Evolutionary conservation across 2,888 invertebrate genomes (phyloP), one percentile per base, ranked within the genome.

Genomic region (Acanthosoma haemorrhoidale): DNA sequence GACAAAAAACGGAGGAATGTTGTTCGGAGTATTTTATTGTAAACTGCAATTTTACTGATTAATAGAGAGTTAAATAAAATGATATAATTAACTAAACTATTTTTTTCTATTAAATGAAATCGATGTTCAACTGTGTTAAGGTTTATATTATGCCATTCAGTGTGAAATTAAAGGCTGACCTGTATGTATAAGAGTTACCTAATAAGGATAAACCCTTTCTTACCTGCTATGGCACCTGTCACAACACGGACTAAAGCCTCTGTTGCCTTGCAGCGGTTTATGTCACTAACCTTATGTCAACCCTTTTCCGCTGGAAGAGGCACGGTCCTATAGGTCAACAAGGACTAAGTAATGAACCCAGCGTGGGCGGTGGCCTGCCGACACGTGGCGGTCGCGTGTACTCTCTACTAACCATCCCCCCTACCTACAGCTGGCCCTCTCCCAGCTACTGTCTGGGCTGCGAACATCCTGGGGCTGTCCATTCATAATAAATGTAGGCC

Each of bases 401-500:
- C 32, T 18, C 32, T n/a, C 57, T 32, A 39, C 64, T 66, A 1
- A 5, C 25, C 3, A 15, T 66, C 36, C 34, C 4, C 29, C 18
- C 11, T 58, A 66, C 68, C 15, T 41, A 32, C 18, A n/a, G n/a
- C n/a, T n/a, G n/a, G n/a, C n/a, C n/a, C n/a, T 2, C 25, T 5
- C 51, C 5, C 0, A 11, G 25, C 59, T 41, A 36, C 15, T 41
- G 11, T 60, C 60, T 1, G 31, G 18, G 38, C 38, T 59, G 21
- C 58, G 32, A 41, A 60, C 68, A 29, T 68, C 41, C 60, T 60
- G 32, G 39, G 32, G 58, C 59, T 41, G 18, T 9, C 59, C 51
- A 59, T 60, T 60, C 68, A 59, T 60, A 68, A n/a, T n/a, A n/a
- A 29, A 58, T 68, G 15, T 43, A 41, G 60, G 31, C 34, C 60